Percentiles rank a stretch among this genome's conserved stretches.
Evolutionary conservation across 2,797 vertebrate species (phyloP).

Genomic region (Danio tinwini): DNA sequence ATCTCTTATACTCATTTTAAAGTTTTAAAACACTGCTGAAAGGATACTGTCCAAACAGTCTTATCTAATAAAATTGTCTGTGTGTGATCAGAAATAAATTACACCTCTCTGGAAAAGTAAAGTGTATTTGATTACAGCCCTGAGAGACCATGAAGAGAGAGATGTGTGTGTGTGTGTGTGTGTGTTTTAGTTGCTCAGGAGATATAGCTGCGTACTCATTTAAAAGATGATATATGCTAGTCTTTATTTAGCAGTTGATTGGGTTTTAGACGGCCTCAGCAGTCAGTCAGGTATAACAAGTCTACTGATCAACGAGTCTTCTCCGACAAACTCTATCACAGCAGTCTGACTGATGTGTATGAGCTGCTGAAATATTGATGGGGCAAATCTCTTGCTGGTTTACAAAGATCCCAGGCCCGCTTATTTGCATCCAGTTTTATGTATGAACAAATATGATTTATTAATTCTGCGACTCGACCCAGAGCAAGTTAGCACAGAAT

Average conservation of each 20-base stretch:
- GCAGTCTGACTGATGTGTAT: slow-evolving; percentile 66
- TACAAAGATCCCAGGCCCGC: slow-evolving; percentile 62
- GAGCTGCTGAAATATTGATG: slow-evolving; percentile 75
- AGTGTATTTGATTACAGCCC: slow-evolving; percentile 23
- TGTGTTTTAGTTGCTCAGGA: not conserved
- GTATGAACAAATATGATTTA: slow-evolving; percentile 79
- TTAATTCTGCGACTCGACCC: slow-evolving; percentile 68
- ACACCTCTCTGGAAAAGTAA: not conserved
- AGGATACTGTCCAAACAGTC: not conserved
- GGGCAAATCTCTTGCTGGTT: slow-evolving; percentile 62
- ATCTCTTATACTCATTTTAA: not conserved
- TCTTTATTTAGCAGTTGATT: slow-evolving; percentile 41
- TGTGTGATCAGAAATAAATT: slow-evolving; percentile 17
- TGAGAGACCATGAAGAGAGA: not conserved
- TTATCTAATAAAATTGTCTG: slow-evolving; percentile 35
- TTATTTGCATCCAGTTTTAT: slow-evolving; percentile 70
- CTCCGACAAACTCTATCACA: slow-evolving; percentile 42
- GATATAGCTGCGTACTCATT: slow-evolving; percentile 24
- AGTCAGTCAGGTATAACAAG: slow-evolving; percentile 22
- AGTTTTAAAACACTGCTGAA: slow-evolving; percentile 27
- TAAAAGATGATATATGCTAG: slow-evolving; percentile 22
- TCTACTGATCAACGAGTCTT: slow-evolving; percentile 38
- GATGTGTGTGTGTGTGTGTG: not conserved
- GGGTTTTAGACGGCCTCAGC: slow-evolving; percentile 17
- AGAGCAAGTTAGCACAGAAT: slow-evolving; percentile 69